A percentile compares a stretch with the other conserved stretches of the same genome.
Conservation (phyloP, 2,113 vertebrate species). For the Anas platyrhynchos region DNA sequence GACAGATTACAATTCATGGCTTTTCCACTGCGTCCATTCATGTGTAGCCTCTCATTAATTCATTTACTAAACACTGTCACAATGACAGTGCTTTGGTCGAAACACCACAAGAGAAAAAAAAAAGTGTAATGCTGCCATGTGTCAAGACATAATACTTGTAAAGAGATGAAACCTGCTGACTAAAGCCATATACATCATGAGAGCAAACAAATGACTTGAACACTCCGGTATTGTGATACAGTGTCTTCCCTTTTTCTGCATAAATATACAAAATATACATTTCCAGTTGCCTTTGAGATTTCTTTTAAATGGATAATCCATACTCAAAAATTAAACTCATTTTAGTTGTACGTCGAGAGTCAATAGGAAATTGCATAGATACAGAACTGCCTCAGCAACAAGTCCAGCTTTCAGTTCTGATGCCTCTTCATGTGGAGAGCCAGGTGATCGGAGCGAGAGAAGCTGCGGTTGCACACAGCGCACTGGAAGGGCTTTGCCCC, state of each 20-base stretch:
- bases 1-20: slow-evolving; percentile 66
- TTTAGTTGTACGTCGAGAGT: background rate
- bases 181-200: slow-evolving; percentile 65
- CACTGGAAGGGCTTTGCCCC: slow-evolving; percentile 99
- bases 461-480: slow-evolving; percentile 91
- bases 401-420: slow-evolving; percentile 82
- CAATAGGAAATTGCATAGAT: slow-evolving; percentile 69
- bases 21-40: slow-evolving; percentile 67
- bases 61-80: slow-evolving; percentile 77
- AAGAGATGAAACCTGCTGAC: slow-evolving; percentile 78
- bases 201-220: slow-evolving; percentile 67
- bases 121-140: slow-evolving; percentile 38
- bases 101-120: slow-evolving; percentile 60
- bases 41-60: slow-evolving; percentile 62
- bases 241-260: slow-evolving; percentile 80
- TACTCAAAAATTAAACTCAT: slow-evolving; percentile 49
- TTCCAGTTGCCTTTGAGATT: slow-evolving; percentile 77
- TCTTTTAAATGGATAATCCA: slow-evolving; percentile 43
- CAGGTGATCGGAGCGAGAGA: slow-evolving; percentile 97
- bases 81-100: slow-evolving; percentile 76
- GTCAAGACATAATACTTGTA: slow-evolving; percentile 71
- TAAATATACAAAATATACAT: slow-evolving; percentile 88
- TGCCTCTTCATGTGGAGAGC: slow-evolving; percentile 98
- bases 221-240: slow-evolving; percentile 72
- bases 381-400: background rate